phyloP scores from a whole-genome alignment of 1,140 invertebrate genomes.

The Zophobas atratus region DNA sequence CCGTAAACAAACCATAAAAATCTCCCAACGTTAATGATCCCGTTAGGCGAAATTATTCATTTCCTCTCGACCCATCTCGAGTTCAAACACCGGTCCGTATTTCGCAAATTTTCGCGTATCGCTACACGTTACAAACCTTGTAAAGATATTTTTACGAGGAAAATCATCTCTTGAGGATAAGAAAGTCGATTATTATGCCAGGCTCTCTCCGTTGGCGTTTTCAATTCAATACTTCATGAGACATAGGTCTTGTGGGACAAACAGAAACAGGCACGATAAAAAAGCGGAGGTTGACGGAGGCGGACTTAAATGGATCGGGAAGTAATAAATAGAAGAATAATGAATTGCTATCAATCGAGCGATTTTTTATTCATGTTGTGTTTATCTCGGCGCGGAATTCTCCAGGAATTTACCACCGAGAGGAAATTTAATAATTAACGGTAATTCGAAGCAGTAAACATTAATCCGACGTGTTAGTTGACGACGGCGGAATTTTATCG shows the following conservation, averaged over 20 bases:
- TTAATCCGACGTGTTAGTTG: conserved; percentile 27
- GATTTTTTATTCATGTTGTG: conserved; percentile 26
- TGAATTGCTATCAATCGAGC: conserved; percentile 27
- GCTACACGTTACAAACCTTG: too few species aligned
- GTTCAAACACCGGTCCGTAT: too few species aligned
- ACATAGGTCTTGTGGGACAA: neutral
- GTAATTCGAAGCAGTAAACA: conserved; percentile 24
- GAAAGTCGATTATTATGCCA: too few species aligned
- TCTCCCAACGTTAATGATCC: too few species aligned
- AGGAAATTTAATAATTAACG: conserved; percentile 25
- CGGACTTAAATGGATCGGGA: conserved; percentile 28
- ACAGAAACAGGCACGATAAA: neutral
- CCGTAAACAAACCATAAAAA: too few species aligned
- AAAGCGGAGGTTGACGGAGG: conserved; percentile 13
- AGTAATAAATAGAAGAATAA: conserved; percentile 38
- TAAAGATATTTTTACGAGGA: too few species aligned
- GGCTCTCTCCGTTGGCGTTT: too few species aligned
- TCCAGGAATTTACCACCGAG: conserved; percentile 1
- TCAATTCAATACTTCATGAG: neutral
- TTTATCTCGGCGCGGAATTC: neutral
- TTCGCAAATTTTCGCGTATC: too few species aligned
- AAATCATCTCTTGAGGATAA: too few species aligned
- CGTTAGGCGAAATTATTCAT: too few species aligned
- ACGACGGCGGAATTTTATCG: conserved; percentile 7
- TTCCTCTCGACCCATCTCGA: too few species aligned